phyloP scores from a whole-genome alignment of 1,140 invertebrate genomes.

The Zophobas atratus region DNA sequence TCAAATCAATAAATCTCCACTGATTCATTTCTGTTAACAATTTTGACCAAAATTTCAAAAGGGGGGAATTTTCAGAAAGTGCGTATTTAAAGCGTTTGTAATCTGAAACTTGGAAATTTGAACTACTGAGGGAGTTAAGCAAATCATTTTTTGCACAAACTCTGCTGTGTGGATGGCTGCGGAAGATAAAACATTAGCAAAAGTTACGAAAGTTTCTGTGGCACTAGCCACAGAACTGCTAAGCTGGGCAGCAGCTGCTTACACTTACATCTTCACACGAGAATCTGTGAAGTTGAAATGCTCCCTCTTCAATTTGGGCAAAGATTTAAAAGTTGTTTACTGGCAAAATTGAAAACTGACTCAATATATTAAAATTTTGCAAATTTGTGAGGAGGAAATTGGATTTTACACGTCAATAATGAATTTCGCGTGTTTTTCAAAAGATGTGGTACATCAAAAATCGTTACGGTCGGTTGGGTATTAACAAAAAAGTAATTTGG shows the following conservation, averaged over 20 bases:
- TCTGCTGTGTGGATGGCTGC: conserved; percentile 3
- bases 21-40: conserved; percentile 3
- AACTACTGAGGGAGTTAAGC: neutral
- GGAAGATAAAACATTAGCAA: neutral
- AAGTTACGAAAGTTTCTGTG: neutral
- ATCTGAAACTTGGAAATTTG: neutral
- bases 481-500: too few relatives aligned
- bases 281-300: neutral
- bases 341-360: neutral
- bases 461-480: too few relatives aligned
- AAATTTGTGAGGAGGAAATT: neutral
- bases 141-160: conserved; percentile 17
- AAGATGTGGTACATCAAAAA: too few relatives aligned
- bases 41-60: neutral
- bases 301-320: neutral
- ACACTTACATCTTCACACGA: neutral
- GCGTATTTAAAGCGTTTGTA: neutral
- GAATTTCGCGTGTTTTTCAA: too few relatives aligned
- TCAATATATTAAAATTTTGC: neutral
- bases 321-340: neutral
- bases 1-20: neutral
- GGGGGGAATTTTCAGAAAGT: neutral
- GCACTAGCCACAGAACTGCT: neutral
- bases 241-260: neutral
- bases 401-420: too few relatives aligned